phyloP scores from a whole-genome alignment of 2,113 vertebrate genomes.

The Lagopus leucura region DNA sequence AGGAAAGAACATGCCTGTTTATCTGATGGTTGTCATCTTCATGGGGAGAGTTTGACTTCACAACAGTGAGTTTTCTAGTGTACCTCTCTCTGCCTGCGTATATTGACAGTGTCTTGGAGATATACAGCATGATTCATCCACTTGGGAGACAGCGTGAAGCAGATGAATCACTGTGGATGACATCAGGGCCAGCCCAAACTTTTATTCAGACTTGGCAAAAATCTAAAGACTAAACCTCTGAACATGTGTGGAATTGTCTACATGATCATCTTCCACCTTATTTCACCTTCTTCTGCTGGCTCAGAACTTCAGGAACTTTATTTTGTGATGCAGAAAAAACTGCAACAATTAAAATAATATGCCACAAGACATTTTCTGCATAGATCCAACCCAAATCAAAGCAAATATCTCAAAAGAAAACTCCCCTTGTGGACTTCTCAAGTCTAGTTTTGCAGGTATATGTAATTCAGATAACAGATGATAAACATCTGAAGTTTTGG shows the following conservation, averaged over 20 bases:
- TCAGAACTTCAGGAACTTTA: conserved; percentile 12
- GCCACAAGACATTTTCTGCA: not conserved
- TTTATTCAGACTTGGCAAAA: conserved; percentile 10
- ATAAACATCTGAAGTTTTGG: conserved; percentile 24
- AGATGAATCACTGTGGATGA: conserved; percentile 6
- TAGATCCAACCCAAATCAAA: conserved; percentile 25
- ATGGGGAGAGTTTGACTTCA: not conserved
- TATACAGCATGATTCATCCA: not conserved
- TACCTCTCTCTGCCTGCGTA: not conserved
- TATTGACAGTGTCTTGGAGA: not conserved
- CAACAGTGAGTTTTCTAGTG: not conserved
- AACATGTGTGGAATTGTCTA: not conserved
- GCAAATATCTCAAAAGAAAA: conserved; percentile 17
- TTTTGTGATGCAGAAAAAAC: not conserved
- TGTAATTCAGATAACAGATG: not conserved
- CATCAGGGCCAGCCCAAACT: conserved; percentile 14
- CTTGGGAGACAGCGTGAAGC: not conserved
- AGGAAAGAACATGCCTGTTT: not conserved
- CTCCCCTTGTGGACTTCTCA: not conserved
- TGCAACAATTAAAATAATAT: not conserved
- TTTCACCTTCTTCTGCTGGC: not conserved
- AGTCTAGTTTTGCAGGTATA: not conserved
- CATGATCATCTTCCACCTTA: not conserved
- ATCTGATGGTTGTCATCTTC: not conserved
- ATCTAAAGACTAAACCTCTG: not conserved